Conservation (phyloP, 1,140 invertebrate genomes). For the Drosophila funebris region DNA sequence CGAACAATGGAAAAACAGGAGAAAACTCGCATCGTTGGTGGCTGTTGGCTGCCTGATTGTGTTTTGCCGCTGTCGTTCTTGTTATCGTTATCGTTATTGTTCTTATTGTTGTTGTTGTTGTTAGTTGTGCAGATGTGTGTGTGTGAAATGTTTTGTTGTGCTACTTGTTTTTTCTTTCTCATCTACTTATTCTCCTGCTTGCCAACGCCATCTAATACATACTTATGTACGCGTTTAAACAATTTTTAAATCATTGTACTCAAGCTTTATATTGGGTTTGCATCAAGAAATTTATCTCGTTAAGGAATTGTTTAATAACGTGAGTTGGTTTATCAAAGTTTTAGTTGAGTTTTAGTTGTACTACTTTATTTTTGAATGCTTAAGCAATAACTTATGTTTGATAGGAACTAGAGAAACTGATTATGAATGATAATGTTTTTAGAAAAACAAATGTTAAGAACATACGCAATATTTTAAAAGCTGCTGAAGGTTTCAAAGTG, state of each 20-base stretch:
- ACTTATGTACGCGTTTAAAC: constrained; percentile 58
- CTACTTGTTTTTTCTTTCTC: not conserved
- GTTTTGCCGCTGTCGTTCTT: constrained; percentile 52
- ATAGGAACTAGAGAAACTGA: no score
- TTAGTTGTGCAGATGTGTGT: constrained; percentile 38
- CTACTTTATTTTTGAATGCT: no score
- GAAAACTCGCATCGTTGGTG: constrained; percentile 34
- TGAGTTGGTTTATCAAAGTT: not conserved
- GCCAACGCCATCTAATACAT: constrained; percentile 31
- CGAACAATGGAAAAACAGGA: constrained; percentile 66
- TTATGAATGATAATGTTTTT: no score
- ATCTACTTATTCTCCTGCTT: constrained; percentile 24
- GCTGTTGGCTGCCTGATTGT: constrained; percentile 62
- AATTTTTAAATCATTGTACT: constrained; percentile 62
- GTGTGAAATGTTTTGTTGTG: constrained; percentile 12
- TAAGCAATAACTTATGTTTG: no score
- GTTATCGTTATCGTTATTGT: constrained; percentile 38
- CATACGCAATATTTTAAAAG: no score
- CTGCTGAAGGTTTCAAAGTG: no score
- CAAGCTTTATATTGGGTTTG: not conserved
- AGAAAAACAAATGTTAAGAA: no score
- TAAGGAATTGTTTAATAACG: not conserved
- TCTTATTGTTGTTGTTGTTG: constrained; percentile 50
- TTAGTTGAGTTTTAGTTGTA: not conserved
- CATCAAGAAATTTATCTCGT: not conserved